Evolutionary conservation across 2,888 invertebrate genomes (phyloP).

Genomic region (Onchidella celtica): DNA sequence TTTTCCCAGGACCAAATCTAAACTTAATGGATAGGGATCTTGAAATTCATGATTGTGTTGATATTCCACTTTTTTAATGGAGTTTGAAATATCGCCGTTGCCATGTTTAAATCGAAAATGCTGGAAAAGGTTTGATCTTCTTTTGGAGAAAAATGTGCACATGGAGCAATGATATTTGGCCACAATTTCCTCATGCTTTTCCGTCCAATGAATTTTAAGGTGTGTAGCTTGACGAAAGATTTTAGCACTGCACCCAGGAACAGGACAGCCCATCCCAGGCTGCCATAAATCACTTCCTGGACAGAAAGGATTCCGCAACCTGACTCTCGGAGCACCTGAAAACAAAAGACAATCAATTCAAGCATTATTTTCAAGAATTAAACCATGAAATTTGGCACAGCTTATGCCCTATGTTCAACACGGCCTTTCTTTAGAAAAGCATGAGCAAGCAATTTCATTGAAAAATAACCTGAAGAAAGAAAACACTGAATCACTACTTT

Average conservation of each 20-base stretch:
- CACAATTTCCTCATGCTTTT: conserved; percentile 46
- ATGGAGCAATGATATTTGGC: conserved; percentile 39
- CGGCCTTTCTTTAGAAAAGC: too few species aligned
- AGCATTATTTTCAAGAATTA: too few species aligned
- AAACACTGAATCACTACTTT: too few species aligned
- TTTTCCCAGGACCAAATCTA: conserved; percentile 20
- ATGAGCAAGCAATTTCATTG: not conserved
- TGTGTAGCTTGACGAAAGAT: conserved; percentile 27
- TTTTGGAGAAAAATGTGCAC: conserved; percentile 30
- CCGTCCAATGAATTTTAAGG: conserved; percentile 44
- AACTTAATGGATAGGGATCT: conserved; percentile 37
- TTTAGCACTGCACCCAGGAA: conserved; percentile 36
- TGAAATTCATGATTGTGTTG: conserved; percentile 39
- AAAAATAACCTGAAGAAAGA: not conserved
- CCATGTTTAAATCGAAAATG: conserved; percentile 39
- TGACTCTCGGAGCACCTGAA: conserved; percentile 23
- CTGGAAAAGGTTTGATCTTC: conserved; percentile 41
- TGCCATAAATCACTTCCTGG: conserved; percentile 28
- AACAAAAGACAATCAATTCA: conserved; percentile 8
- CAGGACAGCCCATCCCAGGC: conserved; percentile 44
- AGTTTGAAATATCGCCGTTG: not conserved
- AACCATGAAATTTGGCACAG: too few species aligned
- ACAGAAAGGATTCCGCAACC: not conserved
- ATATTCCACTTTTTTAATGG: conserved; percentile 33
- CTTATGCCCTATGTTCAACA: too few species aligned